These are phyloP conservation scores for Caenorhabditis sp. DNA, from an alignment of 2,888 invertebrate genomes.

Conservation along the genomic window DNA sequence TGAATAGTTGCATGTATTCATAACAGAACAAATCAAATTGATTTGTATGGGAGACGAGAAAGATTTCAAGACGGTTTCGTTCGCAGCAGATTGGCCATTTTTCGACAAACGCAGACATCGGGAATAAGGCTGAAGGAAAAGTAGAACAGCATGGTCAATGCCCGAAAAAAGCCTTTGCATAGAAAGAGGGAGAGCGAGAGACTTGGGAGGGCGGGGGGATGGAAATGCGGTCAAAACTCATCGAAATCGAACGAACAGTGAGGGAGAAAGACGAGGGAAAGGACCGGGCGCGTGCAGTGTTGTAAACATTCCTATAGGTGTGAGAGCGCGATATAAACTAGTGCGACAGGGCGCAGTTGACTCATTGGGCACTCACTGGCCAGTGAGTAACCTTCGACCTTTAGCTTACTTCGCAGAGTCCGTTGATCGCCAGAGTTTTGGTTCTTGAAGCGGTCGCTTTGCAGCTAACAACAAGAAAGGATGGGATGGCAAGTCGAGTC, in stretches of 20 bases:
- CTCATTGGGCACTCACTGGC: constrained; percentile 33
- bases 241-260: constrained; percentile 23
- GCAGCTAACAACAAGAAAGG: constrained; percentile 17
- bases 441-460: constrained; percentile 32
- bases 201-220: constrained; percentile 13
- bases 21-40: neutral
- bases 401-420: constrained; percentile 29
- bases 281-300: constrained; percentile 64
- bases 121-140: constrained; percentile 17
- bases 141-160: constrained; percentile 59
- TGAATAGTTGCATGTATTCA: constrained; percentile 5
- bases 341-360: constrained; percentile 52
- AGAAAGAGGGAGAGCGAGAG: constrained; percentile 28
- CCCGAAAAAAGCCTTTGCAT: constrained; percentile 39
- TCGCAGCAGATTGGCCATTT: constrained; percentile 26
- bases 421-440: constrained; percentile 42
- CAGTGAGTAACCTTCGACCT: constrained; percentile 2
- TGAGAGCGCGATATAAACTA: constrained; percentile 52
- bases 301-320: constrained; percentile 67
- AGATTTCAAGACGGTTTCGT: too few relatives aligned
- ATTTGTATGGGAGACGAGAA: neutral
- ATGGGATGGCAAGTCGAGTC: neutral
- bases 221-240: constrained; percentile 41
- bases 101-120: constrained; percentile 11
- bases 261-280: constrained; percentile 25